Evolutionary conservation across 2,888 invertebrate species (phyloP), one percentile per base, ranked within the genome.

Genomic region (Platycheirus albimanus): DNA sequence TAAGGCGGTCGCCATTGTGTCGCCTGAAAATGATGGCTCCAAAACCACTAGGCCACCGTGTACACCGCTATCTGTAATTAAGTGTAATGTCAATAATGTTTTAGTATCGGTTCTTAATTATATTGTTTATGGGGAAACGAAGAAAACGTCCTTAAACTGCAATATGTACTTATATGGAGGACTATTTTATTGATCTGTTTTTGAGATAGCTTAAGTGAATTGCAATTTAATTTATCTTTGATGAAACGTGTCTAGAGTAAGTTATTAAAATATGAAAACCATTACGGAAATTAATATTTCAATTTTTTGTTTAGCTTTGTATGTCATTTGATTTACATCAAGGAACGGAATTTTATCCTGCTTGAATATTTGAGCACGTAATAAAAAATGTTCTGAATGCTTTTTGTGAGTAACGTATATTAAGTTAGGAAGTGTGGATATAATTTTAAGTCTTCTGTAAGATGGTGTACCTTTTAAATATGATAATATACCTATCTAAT

Each of bases 1-100:
- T 84, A 97, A 92, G 0, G 97, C 96, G 7, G 96, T 96, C 54
- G 98, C 98, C 95, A 98, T 96, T 49, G 97, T 97, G 91, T 98
- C 98, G 30, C 97, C 97, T 71, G 96, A 97, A 91, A 98, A 98
- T 11, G 97, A 97, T 13, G 97, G 96, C 89, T 98, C 98, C 87
- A 98, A 91, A 13, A 98, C 98, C 64, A 98, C 97, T 85, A 98
- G 92, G 10, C 98, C 98, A 79, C 98, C 98, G 89, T 98, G 98
- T 7, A 98, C 97, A 86, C 98, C 98, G 88, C 97, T 97, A 91
- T 98, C 97, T 95, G 92, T 84, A 89, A 89, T 74, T 74, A 56
- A 88, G 87, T 58, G 38, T 78, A 36, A 36, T 74, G 67, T 69
- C 61, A 63, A 72, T 45, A 64, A 67, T 72, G 28, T 24, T n/a